Evolutionary conservation across 2,797 vertebrate genomes (phyloP), one percentile per base, ranked within the genome.

Genomic region (Gambelia wislizenii): DNA sequence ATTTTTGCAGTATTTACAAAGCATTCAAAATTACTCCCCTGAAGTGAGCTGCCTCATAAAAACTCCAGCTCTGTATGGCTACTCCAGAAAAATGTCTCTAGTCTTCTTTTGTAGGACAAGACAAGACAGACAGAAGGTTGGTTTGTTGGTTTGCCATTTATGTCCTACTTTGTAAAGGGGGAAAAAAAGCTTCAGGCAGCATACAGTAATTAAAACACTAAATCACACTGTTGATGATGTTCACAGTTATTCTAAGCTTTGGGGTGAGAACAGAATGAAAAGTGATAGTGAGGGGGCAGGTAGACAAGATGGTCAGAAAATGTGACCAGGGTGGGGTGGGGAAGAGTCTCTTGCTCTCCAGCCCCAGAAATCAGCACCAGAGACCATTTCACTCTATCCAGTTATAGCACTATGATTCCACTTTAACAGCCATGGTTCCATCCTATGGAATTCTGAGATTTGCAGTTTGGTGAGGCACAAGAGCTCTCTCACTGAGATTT

Each of bases 121-220:
- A 52, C 22, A 20, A n/a, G 33, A 42, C 22, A 85, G 16, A 42
- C n/a, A 75, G 83, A 20, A 16, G 42, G 10, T n/a, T 8, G 12
- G 4, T 36, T 39, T 56, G 2, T 74, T 85, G 56, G 54, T 72
- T 47, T 39, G 16, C 79, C 42, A 74, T 87, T 36, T 74, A 59
- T 61, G 18, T 44, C 2, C 30, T 5, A 12, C n/a, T n/a, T n/a
- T n/a, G n/a, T n/a, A 49, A 49, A 2, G 33, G 13, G 14, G 13
- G 33, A 9, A 36, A 22, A 36, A 42, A 33, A 9, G 78, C 79
- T 87, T 47, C 7, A 27, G 69, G 86, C 86, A 74, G 52, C 52
- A 42, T 72, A 54, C 36, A 87, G 70, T 87, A 87, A 87, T 87
- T 80, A 87, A 87, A 87, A 74, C 86, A 61, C 82, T 87, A 82